Evolutionary conservation across 2,113 vertebrate species (phyloP), one percentile per base, ranked within the genome.

Genomic region (Pampusana beccarii): DNA sequence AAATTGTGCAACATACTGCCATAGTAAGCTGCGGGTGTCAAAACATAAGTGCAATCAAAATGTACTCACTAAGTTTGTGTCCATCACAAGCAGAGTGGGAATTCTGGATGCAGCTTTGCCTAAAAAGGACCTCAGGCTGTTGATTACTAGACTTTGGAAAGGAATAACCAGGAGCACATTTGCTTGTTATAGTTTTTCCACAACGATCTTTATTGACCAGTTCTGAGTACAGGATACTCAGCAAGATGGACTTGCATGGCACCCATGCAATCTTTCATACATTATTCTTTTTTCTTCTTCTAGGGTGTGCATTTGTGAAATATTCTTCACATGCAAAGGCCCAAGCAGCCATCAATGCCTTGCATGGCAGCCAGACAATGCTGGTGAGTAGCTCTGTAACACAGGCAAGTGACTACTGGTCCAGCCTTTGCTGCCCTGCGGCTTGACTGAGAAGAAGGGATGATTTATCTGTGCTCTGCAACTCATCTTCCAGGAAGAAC

Each of bases 311-410:
- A 36, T 98, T 98, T 97, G 98, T 98, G 97, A 98, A 98, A 93
- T 98, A 98, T 73, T 98, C 98, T 82, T 98, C 98, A 24, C 98
- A 98, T 29, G 98, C 98, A 1, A 98, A 98, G 97, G 98, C 98
- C 29, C 98, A 98, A 81, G 98, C 98, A 57, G 98, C 98, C 86
- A 98, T 98, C 97, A 98, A 98, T 34, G 98, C 98, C 44, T 97
- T 98, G 84, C 98, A 98, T 38, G 98, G 98, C 95, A 98, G 98
- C 97, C 98, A 98, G 97, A 98, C 98, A 61, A 98, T 98, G 98
- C 98, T 98, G 97, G 98, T 98, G 96, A 98, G 98, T 98, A 97
- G 14, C 40, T 80, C 56, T 44, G 38, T 24, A 20, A 46, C 54
- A 23, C 0, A 0, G 20, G 5, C n/a, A 79, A 78, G 26, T 18